Percentiles rank a stretch among this genome's conserved stretches.
Evolutionary conservation across 2,888 invertebrate species (phyloP).

Genomic region (Melipona beecheii): DNA sequence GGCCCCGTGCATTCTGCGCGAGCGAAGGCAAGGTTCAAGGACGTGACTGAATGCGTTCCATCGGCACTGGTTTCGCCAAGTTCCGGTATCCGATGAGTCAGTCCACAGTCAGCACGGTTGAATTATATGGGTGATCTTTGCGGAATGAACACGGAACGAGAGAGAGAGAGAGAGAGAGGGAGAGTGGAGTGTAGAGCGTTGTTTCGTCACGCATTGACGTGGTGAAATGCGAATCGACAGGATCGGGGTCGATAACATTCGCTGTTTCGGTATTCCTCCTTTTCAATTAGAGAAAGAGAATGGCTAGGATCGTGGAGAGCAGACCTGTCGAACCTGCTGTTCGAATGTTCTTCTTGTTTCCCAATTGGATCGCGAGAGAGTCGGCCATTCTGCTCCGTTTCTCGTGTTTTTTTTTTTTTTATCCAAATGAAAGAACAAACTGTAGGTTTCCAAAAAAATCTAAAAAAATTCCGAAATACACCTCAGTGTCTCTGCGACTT

Average conservation of each 20-base stretch:
- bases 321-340: slow-evolving; percentile 5
- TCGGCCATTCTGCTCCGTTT: not conserved
- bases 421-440: not conserved
- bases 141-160: not conserved
- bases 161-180: not conserved
- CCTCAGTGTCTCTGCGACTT: not conserved
- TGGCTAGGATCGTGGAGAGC: not conserved
- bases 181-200: not conserved
- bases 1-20: slow-evolving; percentile 61
- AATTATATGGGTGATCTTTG: slow-evolving; percentile 61
- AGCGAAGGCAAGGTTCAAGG: slow-evolving; percentile 71
- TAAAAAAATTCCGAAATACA: not conserved
- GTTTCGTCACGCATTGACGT: slow-evolving; percentile 35
- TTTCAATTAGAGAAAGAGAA: slow-evolving; percentile 2
- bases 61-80: slow-evolving; percentile 61
- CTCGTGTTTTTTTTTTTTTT: not conserved
- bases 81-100: slow-evolving; percentile 71
- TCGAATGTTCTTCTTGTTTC: slow-evolving; percentile 1
- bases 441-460: not conserved
- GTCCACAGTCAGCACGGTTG: slow-evolving; percentile 33
- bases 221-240: slow-evolving; percentile 9
- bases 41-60: slow-evolving; percentile 60
- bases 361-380: slow-evolving; percentile 13
- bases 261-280: not conserved
- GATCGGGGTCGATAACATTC: slow-evolving; percentile 14